phyloP scores from a whole-genome alignment of 2,888 invertebrate genomes.

The Drosophila paranaensis region DNA sequence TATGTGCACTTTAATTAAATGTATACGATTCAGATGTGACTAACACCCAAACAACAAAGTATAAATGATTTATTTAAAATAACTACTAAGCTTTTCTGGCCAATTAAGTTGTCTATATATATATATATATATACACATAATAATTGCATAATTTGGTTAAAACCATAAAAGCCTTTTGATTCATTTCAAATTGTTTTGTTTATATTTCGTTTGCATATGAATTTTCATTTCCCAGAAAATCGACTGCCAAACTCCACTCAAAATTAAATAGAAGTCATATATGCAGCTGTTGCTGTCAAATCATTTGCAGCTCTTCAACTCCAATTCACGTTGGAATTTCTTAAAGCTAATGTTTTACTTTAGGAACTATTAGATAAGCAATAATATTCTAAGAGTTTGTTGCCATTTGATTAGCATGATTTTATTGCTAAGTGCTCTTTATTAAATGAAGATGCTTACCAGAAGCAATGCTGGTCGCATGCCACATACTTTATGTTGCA shows the following conservation, averaged over 20 bases:
- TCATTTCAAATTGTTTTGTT: not conserved
- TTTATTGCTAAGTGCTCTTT: not conserved
- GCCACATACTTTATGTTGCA: conserved; percentile 34
- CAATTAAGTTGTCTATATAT: not conserved
- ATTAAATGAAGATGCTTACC: conserved; percentile 19
- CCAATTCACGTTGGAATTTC: not conserved
- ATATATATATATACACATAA: not conserved
- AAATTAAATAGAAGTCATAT: not conserved
- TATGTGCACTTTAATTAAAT: no score
- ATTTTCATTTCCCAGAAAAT: not conserved
- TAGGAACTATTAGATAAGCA: not conserved
- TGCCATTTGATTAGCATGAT: conserved; percentile 2
- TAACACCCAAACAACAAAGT: not conserved
- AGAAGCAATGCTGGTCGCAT: conserved; percentile 17
- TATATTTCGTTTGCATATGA: not conserved
- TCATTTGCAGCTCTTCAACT: not conserved
- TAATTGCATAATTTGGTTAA: not conserved
- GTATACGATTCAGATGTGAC: not conserved
- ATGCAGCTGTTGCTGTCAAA: not conserved
- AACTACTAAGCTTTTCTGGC: not conserved
- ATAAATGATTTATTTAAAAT: not conserved
- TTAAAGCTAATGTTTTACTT: conserved; percentile 7
- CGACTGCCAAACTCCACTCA: not conserved
- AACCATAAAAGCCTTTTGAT: not conserved
- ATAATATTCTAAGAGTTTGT: conserved; percentile 12